These are phyloP conservation scores for Chamaea fasciata DNA, from an alignment of 2,113 vertebrate genomes.

Conservation along the genomic window DNA sequence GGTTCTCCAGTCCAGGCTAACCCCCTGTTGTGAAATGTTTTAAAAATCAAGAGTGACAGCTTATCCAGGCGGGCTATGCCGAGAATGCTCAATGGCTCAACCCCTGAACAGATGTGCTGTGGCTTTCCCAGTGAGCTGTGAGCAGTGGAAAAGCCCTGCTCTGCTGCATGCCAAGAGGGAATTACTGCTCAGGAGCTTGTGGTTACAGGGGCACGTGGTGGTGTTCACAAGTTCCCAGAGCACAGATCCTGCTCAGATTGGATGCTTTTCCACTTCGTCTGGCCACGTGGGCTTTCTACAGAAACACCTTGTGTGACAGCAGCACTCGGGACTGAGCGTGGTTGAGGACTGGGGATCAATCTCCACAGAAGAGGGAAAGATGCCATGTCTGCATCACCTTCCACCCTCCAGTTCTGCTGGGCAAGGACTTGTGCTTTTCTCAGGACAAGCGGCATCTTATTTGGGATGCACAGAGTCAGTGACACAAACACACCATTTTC, in stretches of 20 bases:
- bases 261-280: background rate
- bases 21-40: conserved; percentile 25
- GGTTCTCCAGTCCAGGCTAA: background rate
- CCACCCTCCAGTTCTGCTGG: background rate
- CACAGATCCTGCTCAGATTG: background rate
- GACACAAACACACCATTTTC: background rate
- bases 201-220: background rate
- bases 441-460: background rate
- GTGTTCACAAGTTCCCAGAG: background rate
- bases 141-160: conserved; percentile 38
- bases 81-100: conserved; percentile 35
- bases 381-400: background rate
- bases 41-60: conserved; percentile 52
- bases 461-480: background rate
- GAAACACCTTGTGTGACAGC: background rate
- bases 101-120: conserved; percentile 17
- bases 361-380: background rate
- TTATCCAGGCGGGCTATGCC: conserved; percentile 23
- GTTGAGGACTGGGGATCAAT: background rate
- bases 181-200: conserved; percentile 25
- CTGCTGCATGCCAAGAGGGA: conserved; percentile 36
- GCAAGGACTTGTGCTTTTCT: background rate
- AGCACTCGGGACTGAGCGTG: background rate
- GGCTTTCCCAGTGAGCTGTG: background rate
- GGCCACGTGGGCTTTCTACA: fast-evolving